Conservation (phyloP, 2,113 vertebrate genomes). For the Pantherophis guttatus region DNA sequence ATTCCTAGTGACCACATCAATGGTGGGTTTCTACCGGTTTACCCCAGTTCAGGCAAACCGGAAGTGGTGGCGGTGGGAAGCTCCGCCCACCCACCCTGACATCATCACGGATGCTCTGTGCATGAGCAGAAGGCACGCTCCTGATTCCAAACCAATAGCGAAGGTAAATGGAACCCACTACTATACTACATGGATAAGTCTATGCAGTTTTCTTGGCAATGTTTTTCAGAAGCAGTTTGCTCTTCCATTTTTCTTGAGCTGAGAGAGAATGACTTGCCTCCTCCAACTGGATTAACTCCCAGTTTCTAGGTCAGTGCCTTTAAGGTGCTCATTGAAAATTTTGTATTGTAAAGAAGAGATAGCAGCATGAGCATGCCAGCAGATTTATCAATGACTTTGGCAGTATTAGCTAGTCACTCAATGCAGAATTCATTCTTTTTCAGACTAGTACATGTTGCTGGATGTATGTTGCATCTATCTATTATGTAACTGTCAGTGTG, state of each 20-base stretch:
- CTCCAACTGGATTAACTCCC: not conserved
- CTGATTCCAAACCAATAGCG: no score
- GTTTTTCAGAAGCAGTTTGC: not conserved
- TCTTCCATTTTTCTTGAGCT: not conserved
- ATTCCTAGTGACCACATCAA: not conserved
- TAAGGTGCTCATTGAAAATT: conserved; percentile 59
- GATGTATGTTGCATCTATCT: conserved; percentile 55
- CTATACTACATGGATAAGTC: not conserved
- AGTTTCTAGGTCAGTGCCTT: not conserved
- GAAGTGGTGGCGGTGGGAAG: no score
- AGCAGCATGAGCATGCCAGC: conserved; percentile 52
- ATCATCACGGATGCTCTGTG: no score
- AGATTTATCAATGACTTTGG: conserved; percentile 47
- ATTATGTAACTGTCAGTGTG: conserved; percentile 47
- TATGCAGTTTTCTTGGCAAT: not conserved
- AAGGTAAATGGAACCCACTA: no score
- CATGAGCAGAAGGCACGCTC: no score
- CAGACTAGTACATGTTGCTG: conserved; percentile 46
- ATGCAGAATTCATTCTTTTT: conserved; percentile 53
- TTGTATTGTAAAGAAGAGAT: conserved; percentile 52
- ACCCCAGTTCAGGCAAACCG: no score
- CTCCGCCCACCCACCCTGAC: no score
- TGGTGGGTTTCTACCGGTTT: no score
- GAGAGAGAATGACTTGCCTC: not conserved
- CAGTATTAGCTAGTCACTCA: conserved; percentile 54